phyloP scores from a whole-genome alignment of 2,888 invertebrate genomes.

The Lymantria monacha region DNA sequence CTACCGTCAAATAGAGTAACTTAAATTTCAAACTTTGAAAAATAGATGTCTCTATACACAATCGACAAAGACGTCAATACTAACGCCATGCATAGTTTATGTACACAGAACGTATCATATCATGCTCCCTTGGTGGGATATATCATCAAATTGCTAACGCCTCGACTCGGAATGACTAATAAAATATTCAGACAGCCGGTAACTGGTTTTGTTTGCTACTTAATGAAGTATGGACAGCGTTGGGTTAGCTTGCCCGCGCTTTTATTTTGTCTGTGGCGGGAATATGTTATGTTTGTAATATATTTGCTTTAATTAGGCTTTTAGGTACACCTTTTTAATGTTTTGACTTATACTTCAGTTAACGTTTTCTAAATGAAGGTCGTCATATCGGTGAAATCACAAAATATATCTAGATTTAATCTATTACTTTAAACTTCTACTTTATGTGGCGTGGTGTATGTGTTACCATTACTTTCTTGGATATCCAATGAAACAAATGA shows the following conservation, averaged over 20 bases:
- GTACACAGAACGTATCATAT: slow-evolving; percentile 55
- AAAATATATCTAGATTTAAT: too few relatives aligned
- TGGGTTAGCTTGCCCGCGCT: slow-evolving; percentile 33
- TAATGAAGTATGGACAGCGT: slow-evolving; percentile 64
- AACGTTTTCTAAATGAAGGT: too few relatives aligned
- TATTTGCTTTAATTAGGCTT: slow-evolving; percentile 6
- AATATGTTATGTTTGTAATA: slow-evolving; percentile 27
- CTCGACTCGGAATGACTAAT: slow-evolving; percentile 60
- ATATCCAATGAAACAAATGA: too few relatives aligned
- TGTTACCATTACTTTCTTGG: too few relatives aligned
- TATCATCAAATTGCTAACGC: slow-evolving; percentile 70
- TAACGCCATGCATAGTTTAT: slow-evolving; percentile 67
- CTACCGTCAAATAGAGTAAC: slow-evolving; percentile 42
- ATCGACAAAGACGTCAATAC: slow-evolving; percentile 61
- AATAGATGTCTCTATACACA: slow-evolving; percentile 57
- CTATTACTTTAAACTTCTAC: too few relatives aligned
- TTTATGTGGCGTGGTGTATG: too few relatives aligned
- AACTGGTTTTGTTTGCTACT: slow-evolving; percentile 71
- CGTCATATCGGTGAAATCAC: too few relatives aligned
- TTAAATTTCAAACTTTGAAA: slow-evolving; percentile 13
- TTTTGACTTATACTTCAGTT: neutral
- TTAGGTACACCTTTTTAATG: neutral
- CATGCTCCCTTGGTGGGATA: slow-evolving; percentile 58
- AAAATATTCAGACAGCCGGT: slow-evolving; percentile 71
- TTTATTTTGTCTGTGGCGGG: slow-evolving; percentile 32